Evolutionary conservation across 2,888 invertebrate species (phyloP).

Genomic region (Embidobia sp.): DNA sequence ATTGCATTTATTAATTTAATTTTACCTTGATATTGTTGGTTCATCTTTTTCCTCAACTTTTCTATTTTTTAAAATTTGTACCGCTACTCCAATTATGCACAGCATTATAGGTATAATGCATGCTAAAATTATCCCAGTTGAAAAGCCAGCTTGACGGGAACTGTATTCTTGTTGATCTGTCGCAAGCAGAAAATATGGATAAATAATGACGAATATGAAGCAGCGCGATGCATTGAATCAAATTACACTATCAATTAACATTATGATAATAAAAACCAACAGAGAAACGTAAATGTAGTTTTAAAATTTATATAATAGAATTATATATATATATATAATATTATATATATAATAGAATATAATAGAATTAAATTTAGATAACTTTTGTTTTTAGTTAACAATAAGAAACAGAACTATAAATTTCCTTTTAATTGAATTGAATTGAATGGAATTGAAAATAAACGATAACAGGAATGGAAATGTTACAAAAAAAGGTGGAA

Average conservation of each 20-base stretch:
- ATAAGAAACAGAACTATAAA: too few species aligned
- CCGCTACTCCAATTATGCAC: slow-evolving; percentile 86
- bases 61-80: slow-evolving; percentile 84
- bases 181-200: slow-evolving; percentile 28
- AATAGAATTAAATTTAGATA: too few species aligned
- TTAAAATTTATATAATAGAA: too few species aligned
- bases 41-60: slow-evolving; percentile 82
- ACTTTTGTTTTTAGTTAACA: too few species aligned
- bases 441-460: too few species aligned
- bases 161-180: slow-evolving; percentile 91
- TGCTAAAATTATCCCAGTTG: slow-evolving; percentile 89
- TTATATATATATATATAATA: too few species aligned
- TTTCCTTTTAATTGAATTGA: too few species aligned
- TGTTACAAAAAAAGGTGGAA: slow-evolving; percentile 75
- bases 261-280: too few species aligned
- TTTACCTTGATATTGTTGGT: slow-evolving; percentile 16
- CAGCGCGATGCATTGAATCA: too few species aligned
- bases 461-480: slow-evolving; percentile 70
- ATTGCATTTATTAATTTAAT: background rate
- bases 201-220: slow-evolving; percentile 1
- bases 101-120: slow-evolving; percentile 89
- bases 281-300: slow-evolving; percentile 2
- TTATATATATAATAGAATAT: too few species aligned
- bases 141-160: slow-evolving; percentile 88
- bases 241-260: too few species aligned